Evolutionary conservation across 1,140 invertebrate species (phyloP).

Genomic region (Eurosta solidaginis): DNA sequence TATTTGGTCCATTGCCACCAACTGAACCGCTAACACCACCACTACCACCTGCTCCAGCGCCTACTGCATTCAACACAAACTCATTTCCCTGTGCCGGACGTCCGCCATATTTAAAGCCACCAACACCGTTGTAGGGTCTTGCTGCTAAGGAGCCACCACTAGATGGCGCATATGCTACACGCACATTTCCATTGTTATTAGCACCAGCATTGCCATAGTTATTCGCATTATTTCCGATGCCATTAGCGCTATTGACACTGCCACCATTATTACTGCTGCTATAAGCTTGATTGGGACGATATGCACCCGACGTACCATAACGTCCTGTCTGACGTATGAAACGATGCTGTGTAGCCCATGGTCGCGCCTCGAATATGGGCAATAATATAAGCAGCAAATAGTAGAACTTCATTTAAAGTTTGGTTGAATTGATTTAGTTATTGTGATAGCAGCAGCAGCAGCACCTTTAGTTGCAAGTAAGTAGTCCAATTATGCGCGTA

Average conservation of each 20-base stretch:
- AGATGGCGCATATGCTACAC: not conserved
- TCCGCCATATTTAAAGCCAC: not conserved
- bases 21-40: not conserved
- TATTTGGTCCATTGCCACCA: not conserved
- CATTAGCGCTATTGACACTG: not conserved
- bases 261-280: not conserved
- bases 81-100: not conserved
- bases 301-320: not conserved
- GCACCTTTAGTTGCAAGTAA: not conserved
- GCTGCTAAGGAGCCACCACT: not conserved
- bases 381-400: not conserved
- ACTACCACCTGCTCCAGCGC: not conserved
- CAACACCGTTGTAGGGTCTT: not conserved
- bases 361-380: not conserved
- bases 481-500: not conserved
- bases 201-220: not conserved
- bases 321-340: not conserved
- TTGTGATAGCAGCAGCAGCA: not conserved
- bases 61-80: not conserved
- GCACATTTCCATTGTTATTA: not conserved
- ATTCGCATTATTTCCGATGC: not conserved
- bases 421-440: not conserved
- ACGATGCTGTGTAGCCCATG: not conserved
- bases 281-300: not conserved
- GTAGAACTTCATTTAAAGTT: conserved; percentile 15